Percentiles rank a stretch among this genome's conserved stretches.
phyloP scores from a whole-genome alignment of 2,797 vertebrate species.

The Lagorchestes hirsutus region DNA sequence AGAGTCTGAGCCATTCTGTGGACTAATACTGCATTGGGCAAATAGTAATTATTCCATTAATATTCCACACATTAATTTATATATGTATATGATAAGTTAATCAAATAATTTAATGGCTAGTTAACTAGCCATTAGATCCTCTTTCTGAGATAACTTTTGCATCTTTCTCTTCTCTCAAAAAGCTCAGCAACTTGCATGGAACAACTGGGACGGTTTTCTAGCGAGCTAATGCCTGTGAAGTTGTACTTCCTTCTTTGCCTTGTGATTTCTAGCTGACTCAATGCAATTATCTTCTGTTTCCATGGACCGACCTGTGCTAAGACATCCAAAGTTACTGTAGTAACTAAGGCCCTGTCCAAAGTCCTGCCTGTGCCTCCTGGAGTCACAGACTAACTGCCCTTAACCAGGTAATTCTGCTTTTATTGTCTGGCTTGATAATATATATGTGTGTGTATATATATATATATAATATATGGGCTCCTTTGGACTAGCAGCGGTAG shows the following conservation, averaged over 20 bases:
- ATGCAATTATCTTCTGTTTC: no score
- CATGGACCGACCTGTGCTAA: no score
- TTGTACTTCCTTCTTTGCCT: neutral
- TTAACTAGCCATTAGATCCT: no score
- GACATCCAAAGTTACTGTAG: neutral
- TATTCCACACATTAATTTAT: no score
- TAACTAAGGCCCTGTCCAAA: neutral
- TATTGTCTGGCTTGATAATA: neutral
- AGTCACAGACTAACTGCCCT: neutral
- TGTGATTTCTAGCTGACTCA: neutral
- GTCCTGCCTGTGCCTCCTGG: neutral
- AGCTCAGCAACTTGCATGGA: neutral
- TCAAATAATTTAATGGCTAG: no score
- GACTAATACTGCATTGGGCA: no score
- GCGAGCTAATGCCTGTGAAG: neutral
- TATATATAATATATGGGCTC: neutral
- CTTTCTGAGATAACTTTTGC: no score
- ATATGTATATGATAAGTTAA: no score
- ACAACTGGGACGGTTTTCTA: neutral
- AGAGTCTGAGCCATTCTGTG: no score
- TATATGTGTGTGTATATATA: no score
- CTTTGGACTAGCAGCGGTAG: neutral
- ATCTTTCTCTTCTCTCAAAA: neutral
- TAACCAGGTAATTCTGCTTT: neutral
- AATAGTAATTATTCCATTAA: no score